Conservation (phyloP, 2,888 invertebrate species). For the Eremobia ochroleuca region DNA sequence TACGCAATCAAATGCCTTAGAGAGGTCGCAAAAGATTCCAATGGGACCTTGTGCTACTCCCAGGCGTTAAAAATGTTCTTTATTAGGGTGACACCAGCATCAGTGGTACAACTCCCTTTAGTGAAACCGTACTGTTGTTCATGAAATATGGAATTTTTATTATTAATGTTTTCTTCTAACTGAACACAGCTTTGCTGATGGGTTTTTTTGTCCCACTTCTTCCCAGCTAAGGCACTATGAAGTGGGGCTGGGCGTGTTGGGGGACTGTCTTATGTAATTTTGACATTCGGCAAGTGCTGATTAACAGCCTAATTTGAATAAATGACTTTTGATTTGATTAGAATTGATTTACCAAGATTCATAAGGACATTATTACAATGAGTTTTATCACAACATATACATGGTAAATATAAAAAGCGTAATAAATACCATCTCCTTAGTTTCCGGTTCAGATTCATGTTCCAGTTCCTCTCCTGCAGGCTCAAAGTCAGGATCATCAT, state of each 20-base stretch:
- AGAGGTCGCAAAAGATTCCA: no score
- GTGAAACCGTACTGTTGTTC: no score
- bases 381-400: background rate
- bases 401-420: background rate
- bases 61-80: no score
- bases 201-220: background rate
- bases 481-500: conserved; percentile 84
- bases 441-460: conserved; percentile 73
- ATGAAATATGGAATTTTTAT: no score
- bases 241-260: background rate
- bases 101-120: no score
- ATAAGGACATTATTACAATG: background rate
- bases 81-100: no score
- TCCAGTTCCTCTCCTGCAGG: conserved; percentile 68
- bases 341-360: background rate
- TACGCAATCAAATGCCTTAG: no score
- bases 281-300: background rate
- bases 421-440: conserved; percentile 65
- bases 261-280: background rate
- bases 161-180: no score
- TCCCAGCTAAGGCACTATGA: no score
- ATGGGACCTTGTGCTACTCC: no score
- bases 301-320: background rate
- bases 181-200: no score
- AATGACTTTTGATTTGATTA: background rate